phyloP scores from a whole-genome alignment of 2,113 vertebrate genomes.

The Rhinoderma darwinii region DNA sequence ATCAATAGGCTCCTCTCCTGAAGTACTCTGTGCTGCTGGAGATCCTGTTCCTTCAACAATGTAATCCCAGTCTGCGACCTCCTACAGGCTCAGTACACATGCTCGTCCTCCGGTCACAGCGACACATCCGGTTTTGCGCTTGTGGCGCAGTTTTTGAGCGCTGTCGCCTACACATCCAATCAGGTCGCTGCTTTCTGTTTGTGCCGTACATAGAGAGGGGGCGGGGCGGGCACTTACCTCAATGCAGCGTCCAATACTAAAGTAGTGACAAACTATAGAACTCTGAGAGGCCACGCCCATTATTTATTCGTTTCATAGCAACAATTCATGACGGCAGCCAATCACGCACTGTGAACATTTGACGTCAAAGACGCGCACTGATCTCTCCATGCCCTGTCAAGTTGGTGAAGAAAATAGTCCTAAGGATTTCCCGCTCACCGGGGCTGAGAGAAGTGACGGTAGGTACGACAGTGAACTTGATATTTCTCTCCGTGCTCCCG shows the following conservation, averaged over 20 bases:
- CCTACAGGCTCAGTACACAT: too few species aligned
- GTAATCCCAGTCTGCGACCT: too few species aligned
- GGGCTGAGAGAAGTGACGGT: fast-evolving
- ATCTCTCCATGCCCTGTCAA: background rate
- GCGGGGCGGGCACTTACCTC: too few species aligned
- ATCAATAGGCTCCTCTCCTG: background rate
- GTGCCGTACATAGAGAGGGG: too few species aligned
- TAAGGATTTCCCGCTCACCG: too few species aligned
- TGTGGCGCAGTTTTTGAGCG: too few species aligned
- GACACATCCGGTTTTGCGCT: too few species aligned
- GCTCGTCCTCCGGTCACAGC: too few species aligned
- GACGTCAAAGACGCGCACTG: background rate
- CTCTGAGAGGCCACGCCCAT: background rate
- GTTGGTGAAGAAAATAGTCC: background rate
- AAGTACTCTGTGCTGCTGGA: background rate
- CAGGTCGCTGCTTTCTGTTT: background rate
- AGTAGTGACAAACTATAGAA: too few species aligned
- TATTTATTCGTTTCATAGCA: conserved; percentile 16
- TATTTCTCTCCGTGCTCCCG: too few species aligned
- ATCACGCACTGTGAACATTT: background rate
- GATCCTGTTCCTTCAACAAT: too few species aligned
- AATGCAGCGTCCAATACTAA: too few species aligned
- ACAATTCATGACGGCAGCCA: conserved; percentile 15
- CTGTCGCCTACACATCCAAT: background rate
- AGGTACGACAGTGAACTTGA: fast-evolving